Base-by-base conservation (phyloP, 2,888 invertebrate species). In the Tineola bisselliella region DNA sequence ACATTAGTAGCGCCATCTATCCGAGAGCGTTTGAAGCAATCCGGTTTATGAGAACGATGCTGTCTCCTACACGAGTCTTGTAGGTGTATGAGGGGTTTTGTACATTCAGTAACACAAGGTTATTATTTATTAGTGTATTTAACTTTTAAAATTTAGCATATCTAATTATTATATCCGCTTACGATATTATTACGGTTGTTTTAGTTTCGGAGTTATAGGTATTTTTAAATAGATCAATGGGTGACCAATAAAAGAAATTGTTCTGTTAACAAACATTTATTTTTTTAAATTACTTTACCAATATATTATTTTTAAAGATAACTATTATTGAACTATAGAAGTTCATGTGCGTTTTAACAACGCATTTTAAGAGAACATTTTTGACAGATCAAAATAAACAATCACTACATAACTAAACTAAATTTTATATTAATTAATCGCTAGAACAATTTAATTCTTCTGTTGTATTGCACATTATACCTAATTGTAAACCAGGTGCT, bases 181-280 rank as follows among this genome's bases (percentile, higher is more conserved):
- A 25, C 25, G 25, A 25, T n/a, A 25, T 25, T 25, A 25, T 25
- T 2, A 25, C 25, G 25, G 6, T 6, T n/a, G n/a, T n/a, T 25
- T 6, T 25, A 25, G 25, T 25, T 25, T 2, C 6, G 6, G 25
- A 6, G 2, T 4, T 2, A 6, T 25, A 25, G 25, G 25, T 25
- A 25, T 25, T 4, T 25, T 25, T 6, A 25, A 4, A 2, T 25
- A 25, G 25, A 6, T 25, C 6, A 10, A 10, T 38, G 38, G 38
- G 38, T 48, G 6, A 13, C 2, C 52, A 69, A 71, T 69, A 67
- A 70, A 71, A 71, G 66, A 70, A 62, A 38, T 13, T 11, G 64
- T 62, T 71, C 73, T 80, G 77, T 86, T 84, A 86, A 87, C 86
- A 86, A 86, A 86, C 86, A 86, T 87, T 86, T 86, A 87, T 80